Evolutionary conservation across 2,888 invertebrate genomes (phyloP).

Genomic region (Anagyrus pseudococci): DNA sequence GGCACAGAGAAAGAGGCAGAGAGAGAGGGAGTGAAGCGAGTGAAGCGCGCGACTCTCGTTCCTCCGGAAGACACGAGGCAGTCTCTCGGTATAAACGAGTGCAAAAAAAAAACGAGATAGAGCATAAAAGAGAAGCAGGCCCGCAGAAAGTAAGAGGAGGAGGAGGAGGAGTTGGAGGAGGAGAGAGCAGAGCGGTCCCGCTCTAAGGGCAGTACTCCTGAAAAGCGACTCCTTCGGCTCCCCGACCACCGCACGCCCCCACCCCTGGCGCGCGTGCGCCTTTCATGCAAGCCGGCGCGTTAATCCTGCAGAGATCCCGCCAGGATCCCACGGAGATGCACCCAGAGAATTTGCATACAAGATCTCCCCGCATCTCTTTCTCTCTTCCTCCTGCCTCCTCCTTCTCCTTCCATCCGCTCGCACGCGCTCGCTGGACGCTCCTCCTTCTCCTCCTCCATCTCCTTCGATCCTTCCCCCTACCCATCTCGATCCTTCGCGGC

Average conservation of each 20-base stretch:
- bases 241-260: neutral
- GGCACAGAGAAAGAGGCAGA: slow-evolving; percentile 13
- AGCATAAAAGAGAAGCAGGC: slow-evolving; percentile 27
- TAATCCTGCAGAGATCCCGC: slow-evolving; percentile 61
- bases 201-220: slow-evolving; percentile 24
- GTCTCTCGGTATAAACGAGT: slow-evolving; percentile 26
- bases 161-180: slow-evolving; percentile 37
- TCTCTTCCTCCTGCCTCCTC: slow-evolving; percentile 20
- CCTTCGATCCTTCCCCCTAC: slow-evolving; percentile 36
- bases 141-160: slow-evolving; percentile 31
- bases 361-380: slow-evolving; percentile 57
- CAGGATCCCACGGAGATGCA: slow-evolving; percentile 62
- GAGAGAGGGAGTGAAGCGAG: neutral
- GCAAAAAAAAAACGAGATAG: slow-evolving; percentile 22
- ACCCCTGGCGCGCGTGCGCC: slow-evolving; percentile 45
- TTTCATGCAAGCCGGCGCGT: slow-evolving; percentile 62
- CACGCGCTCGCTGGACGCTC: slow-evolving; percentile 44
- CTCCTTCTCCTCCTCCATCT: slow-evolving; percentile 32
- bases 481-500: slow-evolving; percentile 33
- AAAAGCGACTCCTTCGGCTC: slow-evolving; percentile 25
- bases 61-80: slow-evolving; percentile 3
- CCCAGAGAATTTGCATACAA: slow-evolving; percentile 62
- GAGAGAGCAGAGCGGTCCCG: neutral
- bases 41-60: slow-evolving; percentile 2
- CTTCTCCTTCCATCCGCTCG: slow-evolving; percentile 54